A percentile compares a stretch with the other conserved stretches of the same genome.
Evolutionary conservation across 2,797 vertebrate genomes (phyloP).

Genomic region (Sebastolobus altivelis): DNA sequence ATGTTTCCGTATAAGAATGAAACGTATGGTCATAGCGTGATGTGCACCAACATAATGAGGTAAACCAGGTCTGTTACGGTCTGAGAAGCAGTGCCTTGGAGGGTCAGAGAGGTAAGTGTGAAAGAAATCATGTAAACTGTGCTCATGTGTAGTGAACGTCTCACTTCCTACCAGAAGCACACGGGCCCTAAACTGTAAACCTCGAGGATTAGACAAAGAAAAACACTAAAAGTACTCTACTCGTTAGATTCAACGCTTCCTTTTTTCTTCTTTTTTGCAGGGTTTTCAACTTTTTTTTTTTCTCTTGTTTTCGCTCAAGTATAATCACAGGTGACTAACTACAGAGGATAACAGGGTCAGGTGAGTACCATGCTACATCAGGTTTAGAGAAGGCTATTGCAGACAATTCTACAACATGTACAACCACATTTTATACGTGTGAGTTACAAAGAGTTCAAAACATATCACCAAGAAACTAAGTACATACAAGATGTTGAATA

Average conservation of each 20-base stretch:
- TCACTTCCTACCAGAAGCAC: constrained; percentile 76
- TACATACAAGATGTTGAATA: constrained; percentile 89
- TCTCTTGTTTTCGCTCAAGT: constrained; percentile 82
- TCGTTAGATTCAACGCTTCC: constrained; percentile 72
- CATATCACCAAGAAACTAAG: constrained; percentile 91
- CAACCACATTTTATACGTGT: constrained; percentile 90
- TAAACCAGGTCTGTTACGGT: constrained; percentile 76
- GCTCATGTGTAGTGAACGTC: constrained; percentile 69
- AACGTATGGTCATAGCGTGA: constrained; percentile 64
- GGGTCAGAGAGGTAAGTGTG: constrained; percentile 82
- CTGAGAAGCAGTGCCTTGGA: constrained; percentile 75
- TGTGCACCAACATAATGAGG: constrained; percentile 82
- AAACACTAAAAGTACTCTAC: constrained; percentile 80
- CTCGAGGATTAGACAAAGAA: constrained; percentile 73
- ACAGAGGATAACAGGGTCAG: constrained; percentile 84
- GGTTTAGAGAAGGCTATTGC: constrained; percentile 91
- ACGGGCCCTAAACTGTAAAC: constrained; percentile 82
- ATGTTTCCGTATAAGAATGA: constrained; percentile 66
- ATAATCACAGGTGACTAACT: constrained; percentile 83
- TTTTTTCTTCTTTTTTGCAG: constrained; percentile 80
- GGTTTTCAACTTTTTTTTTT: constrained; percentile 80
- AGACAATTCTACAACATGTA: constrained; percentile 93
- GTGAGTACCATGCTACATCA: constrained; percentile 90
- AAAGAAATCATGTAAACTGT: constrained; percentile 82
- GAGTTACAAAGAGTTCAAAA: constrained; percentile 89